Base-by-base conservation (phyloP, 2,797 vertebrate species). In the Sitta carolinensis region DNA sequence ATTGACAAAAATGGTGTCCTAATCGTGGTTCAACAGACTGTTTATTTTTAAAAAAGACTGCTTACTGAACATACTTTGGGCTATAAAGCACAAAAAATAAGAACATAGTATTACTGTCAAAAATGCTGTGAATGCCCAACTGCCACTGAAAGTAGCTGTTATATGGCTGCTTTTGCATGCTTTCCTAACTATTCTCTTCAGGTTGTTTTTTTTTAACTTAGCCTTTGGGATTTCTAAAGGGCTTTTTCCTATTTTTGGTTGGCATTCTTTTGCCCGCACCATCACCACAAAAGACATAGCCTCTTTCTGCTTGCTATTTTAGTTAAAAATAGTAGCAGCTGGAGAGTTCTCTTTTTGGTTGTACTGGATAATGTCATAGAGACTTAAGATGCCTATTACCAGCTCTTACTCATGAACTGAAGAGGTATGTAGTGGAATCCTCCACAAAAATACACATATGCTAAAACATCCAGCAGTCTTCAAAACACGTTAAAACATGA, bases 21-120 rank as follows among this genome's bases (percentile, higher is more conserved):
- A 93, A 92, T 87, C 84, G 90, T 40, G 87, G 90, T 83, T 87
- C 84, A 92, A 58, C 84, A 95, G 74, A 45, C 70, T 87, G 90
- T 42, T 84, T 89, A 43, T 80, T 95, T 94, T 83, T 51, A 43
- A 85, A 43, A 91, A 48, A 79, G n/a, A 38, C 29, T 75, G 54
- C 75, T 95, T 93, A 86, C 48, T 66, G 64, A 80, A 91, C 47
- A 58, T 51, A 51, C 72, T 68, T 80, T n/a, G 55, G 84, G 51
- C 81, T 62, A 19, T 16, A 63, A 70, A 55, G 58, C 29, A 85
- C 42, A 85, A 84, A 91, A 93, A 77, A n/a, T 47, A 80, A 89
- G 72, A 92, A 72, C 16, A 4, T 67, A 74, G 26, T 40, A 74
- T 95, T 93, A 73, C 42, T 59, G 84, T 92, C 84, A 78, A 19